Evolutionary conservation across 2,888 invertebrate species (phyloP).

Genomic region (Doris montereyensis): DNA sequence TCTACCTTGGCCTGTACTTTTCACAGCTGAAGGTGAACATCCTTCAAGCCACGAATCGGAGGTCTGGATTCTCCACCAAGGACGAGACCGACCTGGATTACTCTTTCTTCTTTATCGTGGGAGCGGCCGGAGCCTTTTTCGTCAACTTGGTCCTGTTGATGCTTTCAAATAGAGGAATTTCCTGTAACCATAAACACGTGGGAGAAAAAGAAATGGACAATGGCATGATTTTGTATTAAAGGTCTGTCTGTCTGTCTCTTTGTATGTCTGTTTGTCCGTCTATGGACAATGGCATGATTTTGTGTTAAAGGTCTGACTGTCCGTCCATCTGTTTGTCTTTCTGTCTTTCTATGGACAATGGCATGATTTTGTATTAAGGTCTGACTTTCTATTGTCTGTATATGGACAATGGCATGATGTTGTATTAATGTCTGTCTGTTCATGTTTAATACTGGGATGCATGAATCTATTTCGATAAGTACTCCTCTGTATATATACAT

Average conservation of each 20-base stretch:
- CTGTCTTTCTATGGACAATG: slow-evolving; percentile 77
- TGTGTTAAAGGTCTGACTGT: too few species aligned
- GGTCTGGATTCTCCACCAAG: slow-evolving; percentile 86
- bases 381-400: too few species aligned
- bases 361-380: slow-evolving; percentile 83
- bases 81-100: slow-evolving; percentile 87
- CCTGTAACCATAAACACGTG: slow-evolving; percentile 80
- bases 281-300: slow-evolving; percentile 82
- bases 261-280: too few species aligned
- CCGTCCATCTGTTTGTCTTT: too few species aligned
- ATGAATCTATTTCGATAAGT: too few species aligned
- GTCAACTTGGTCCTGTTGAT: slow-evolving; percentile 83
- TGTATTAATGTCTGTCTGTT: too few species aligned
- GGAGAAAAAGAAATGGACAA: slow-evolving; percentile 74
- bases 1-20: slow-evolving; percentile 90
- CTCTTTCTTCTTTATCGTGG: slow-evolving; percentile 90
- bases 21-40: slow-evolving; percentile 87
- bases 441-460: too few species aligned
- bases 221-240: slow-evolving; percentile 83
- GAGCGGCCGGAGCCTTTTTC: slow-evolving; percentile 80
- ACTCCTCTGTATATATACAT: too few species aligned
- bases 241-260: too few species aligned
- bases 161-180: slow-evolving; percentile 80
- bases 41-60: slow-evolving; percentile 84
- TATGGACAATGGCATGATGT: too few species aligned